These are phyloP conservation scores for Salvelinus sp. DNA, from an alignment of 2,113 vertebrate species.

Conservation along the genomic window DNA sequence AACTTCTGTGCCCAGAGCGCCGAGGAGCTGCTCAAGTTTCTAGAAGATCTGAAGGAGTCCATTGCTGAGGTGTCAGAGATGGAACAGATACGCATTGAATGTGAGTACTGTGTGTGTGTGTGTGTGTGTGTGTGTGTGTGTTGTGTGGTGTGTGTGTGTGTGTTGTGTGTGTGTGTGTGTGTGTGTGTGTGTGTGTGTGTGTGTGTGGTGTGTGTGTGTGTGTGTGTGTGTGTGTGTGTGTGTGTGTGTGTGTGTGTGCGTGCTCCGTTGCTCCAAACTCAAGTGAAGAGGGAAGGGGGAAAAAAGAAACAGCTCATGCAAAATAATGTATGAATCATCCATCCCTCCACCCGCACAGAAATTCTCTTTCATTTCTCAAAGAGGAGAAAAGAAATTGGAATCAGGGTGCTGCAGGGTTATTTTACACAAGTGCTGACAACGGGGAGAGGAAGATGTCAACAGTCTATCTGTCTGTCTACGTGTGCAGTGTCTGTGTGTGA, in stretches of 20 bases:
- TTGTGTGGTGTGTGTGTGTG: background rate
- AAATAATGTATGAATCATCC: too few relatives aligned
- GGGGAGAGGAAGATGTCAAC: too few relatives aligned
- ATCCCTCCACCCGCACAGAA: too few relatives aligned
- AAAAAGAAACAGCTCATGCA: background rate
- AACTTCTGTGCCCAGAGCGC: constrained; percentile 95
- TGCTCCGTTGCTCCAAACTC: background rate
- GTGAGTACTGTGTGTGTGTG: constrained; percentile 71
- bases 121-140: background rate
- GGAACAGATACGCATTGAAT: constrained; percentile 97
- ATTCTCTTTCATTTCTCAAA: too few relatives aligned
- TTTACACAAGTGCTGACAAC: too few relatives aligned
- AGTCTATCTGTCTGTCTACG: background rate
- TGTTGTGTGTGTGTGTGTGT: background rate
- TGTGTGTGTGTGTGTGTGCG: background rate
- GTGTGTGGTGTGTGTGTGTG: background rate
- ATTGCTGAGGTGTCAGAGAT: constrained; percentile 97
- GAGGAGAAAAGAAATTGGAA: too few relatives aligned
- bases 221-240: background rate
- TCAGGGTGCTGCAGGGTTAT: too few relatives aligned
- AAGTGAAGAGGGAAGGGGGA: background rate
- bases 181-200: background rate
- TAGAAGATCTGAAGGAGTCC: constrained; percentile 97
- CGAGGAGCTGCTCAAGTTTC: constrained; percentile 95
- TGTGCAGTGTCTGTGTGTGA: background rate